Base-by-base conservation (phyloP, 2,888 invertebrate genomes). In the Hirtodrosophila histrioides region DNA sequence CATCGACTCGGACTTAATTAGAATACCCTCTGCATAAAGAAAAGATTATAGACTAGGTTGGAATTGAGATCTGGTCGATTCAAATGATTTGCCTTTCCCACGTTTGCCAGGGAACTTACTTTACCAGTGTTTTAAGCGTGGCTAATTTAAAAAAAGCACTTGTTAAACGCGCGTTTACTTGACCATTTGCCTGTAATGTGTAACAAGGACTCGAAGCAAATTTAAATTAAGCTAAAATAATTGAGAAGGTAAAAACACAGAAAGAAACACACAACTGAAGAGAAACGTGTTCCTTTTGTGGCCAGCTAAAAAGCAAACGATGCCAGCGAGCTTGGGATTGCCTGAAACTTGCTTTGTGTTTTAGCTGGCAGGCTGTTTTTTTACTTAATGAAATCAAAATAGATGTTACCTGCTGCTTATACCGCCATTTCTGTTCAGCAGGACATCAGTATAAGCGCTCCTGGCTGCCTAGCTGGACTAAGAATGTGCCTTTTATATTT, bases 331-430 rank as follows among this genome's bases (percentile, higher is more conserved):
- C 23, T 24, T 6, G 27, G 27, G 3, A 27, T 6, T 6, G 27
- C 27, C 27, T 5, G 27, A 3, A 27, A 17, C 17, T 17, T 17
- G 17, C 17, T 17, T 17, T 17, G 17, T 17, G 17, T 61, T 66
- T 56, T 41, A 64, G 57, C 71, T 73, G 61, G 43, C 46, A 70
- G 86, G 77, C 61, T 86, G 77, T 87, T 87, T 83, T 86, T 78
- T 71, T 81, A 78, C 72, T 65, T 81, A 86, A 86, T 86, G 87
- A 84, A 86, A 86, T 83, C 79, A 86, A 86, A 87, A 86, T 86
- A 86, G 73, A 75, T 65, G 75, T 66, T 71, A 58, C 64, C 65
- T 58, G 78, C 60, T 62, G 69, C 46, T 55, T 49, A 50, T 35
- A 58, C 35, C 63, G 57, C 35, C 63, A 41, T 54, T 73, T 46